Evolutionary conservation across 2,888 invertebrate species (phyloP), one percentile per base, ranked within the genome.

Genomic region (Acleris sparsana): DNA sequence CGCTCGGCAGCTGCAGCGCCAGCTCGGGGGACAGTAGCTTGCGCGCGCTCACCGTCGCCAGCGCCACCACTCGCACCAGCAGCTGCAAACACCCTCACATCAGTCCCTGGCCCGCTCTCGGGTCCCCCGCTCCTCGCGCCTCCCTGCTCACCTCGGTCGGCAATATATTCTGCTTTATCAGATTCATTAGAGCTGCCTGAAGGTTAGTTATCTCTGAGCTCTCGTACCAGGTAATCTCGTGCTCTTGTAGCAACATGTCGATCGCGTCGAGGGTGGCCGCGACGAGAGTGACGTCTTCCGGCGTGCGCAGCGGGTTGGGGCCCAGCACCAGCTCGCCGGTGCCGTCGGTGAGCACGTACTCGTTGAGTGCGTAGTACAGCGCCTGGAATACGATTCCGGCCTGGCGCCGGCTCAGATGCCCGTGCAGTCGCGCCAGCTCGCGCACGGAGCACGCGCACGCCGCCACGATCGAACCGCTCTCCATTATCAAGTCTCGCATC

Each of bases 21-120:
- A 96, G 91, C 82, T 95, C 95, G 0, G 96, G 96, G 1, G 95
- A 94, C 82, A 96, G 93, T 75, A 95, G 96, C 76, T 95, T 95
- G 70, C 94, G 93, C 66, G 96, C 94, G 16, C 95, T 93, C 48
- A 95, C 77, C 75, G 95, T 94, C 44, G 95, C 93, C 43, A 96
- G 82, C 78, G 95, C 95, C 56, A 96, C 80, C 0, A 94, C 94
- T 82, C 95, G 94, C 0, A 95, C 94, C 11, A 94, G 89, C 67
- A 94, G 87, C 95, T 95, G 80, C 18, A 88, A 75, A 53, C 33
- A 53, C n/a, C 6, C 18, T 13, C 33, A 43, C 25, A n/a, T 58
- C 13, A 43, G 20, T 22, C 22, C 16, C 20, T 16, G 48, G 48
- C 48, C 29, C 17, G 29, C 17, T 7, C 29, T 9, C 11, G 9